phyloP scores from a whole-genome alignment of 2,113 vertebrate species.

The Ophiodon elongatus region DNA sequence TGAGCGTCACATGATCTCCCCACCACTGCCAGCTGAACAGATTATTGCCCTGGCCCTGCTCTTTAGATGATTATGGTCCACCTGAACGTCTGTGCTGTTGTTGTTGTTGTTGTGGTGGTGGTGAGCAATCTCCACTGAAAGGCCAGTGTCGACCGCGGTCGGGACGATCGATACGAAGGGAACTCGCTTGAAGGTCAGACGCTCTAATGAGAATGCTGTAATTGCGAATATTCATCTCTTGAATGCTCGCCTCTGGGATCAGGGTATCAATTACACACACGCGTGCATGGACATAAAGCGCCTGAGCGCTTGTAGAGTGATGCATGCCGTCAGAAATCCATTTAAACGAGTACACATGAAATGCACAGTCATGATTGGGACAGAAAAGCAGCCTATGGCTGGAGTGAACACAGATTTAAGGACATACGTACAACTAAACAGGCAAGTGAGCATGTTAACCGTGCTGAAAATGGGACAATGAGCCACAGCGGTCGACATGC shows the following conservation, averaged over 20 bases:
- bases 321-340: background rate
- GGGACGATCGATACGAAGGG: slow-evolving; percentile 75
- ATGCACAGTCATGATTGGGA: slow-evolving; percentile 4
- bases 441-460: background rate
- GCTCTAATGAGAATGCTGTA: slow-evolving; percentile 78
- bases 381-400: background rate
- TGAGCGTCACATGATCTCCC: slow-evolving; percentile 24
- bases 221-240: slow-evolving; percentile 85
- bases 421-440: background rate
- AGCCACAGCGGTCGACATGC: background rate
- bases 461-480: background rate
- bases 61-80: slow-evolving; percentile 57
- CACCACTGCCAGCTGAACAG: slow-evolving; percentile 19
- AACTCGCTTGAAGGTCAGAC: slow-evolving; percentile 81
- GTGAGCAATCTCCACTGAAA: slow-evolving; percentile 72
- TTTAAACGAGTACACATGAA: background rate
- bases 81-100: slow-evolving; percentile 39
- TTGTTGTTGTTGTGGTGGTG: slow-evolving; percentile 54
- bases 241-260: slow-evolving; percentile 68
- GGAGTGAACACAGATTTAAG: background rate
- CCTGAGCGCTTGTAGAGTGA: background rate
- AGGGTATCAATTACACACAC: slow-evolving; percentile 72
- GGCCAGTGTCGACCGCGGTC: slow-evolving; percentile 68
- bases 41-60: slow-evolving; percentile 50
- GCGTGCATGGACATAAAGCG: slow-evolving; percentile 4